Evolutionary conservation across 2,888 invertebrate species (phyloP).

Genomic region (Xanthostigma xanthostigma): DNA sequence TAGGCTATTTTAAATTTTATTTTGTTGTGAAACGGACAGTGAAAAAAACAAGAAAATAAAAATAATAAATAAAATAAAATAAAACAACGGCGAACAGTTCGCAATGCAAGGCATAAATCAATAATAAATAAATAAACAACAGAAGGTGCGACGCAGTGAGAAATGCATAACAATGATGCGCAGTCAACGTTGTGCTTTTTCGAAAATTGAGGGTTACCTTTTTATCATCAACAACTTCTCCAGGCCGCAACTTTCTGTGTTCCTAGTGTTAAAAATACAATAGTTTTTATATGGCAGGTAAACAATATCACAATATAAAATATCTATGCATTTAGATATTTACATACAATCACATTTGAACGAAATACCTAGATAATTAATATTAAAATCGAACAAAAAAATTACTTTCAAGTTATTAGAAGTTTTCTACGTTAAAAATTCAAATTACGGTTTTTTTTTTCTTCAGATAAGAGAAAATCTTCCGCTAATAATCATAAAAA

Average conservation of each 20-base stretch:
- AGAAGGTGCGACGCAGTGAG: conserved; percentile 12
- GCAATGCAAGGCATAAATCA: conserved; percentile 9
- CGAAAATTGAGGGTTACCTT: conserved; percentile 51
- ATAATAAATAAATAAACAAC: conserved; percentile 15
- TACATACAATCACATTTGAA: too few species aligned
- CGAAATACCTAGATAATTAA: too few species aligned
- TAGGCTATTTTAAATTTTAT: conserved; percentile 6
- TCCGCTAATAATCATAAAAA: too few species aligned
- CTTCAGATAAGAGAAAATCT: too few species aligned
- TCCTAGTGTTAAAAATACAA: conserved; percentile 39
- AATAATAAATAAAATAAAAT: conserved; percentile 10
- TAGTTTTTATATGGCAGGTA: not conserved
- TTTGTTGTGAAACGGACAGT: not conserved
- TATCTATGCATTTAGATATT: too few species aligned
- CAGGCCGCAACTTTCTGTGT: conserved; percentile 84
- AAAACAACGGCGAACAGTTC: conserved; percentile 15
- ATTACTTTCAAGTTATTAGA: too few species aligned
- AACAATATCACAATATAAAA: not conserved
- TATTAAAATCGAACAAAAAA: too few species aligned
- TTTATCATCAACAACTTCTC: conserved; percentile 86
- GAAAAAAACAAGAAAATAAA: conserved; percentile 1
- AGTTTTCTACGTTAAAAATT: too few species aligned
- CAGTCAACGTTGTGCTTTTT: too few species aligned
- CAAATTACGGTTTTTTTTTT: too few species aligned
- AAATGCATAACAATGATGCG: conserved; percentile 5